Base-by-base conservation (phyloP, 2,113 vertebrate genomes). In the Pterocles orientalis region DNA sequence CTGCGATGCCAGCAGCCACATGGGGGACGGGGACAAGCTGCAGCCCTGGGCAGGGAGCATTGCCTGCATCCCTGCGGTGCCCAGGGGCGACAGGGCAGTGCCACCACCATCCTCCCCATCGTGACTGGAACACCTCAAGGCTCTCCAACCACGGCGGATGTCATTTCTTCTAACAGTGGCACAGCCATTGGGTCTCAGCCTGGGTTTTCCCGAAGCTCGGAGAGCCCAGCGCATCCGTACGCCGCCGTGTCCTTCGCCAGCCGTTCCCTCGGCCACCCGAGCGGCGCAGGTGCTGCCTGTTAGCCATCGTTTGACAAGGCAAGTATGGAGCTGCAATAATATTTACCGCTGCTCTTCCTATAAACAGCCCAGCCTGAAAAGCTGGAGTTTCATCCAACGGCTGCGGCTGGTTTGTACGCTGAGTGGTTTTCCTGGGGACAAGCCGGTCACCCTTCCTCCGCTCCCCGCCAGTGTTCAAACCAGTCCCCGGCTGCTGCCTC, bases 211-310 rank as follows among this genome's bases (percentile, higher is more conserved):
- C 1, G 0, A 28, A 34, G 68, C 24, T 51, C 24, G 7, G 21
- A 51, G 24, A 51, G 50, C 50, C 12, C 23, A 13, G 50, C 50
- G 9, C 51, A 53, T 53, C 72, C 1, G 1, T 14, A 18, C 0
- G 0, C 48, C 47, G 53, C 56, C 4, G 0, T 45, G 92, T 84
- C 73, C 88, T 70, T 48, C 2, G 7, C 64, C 16, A 2, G 77
- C 39, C 0, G 0, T 39, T 47, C 78, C 47, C 54, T 26, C 6
- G 2, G 51, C 76, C n/a, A 65, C 64, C 65, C 1, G 2, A n/a
- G 81, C 62, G 18, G 39, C 4, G 28, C 96, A 96, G 92, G 90
- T 92, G 94, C 83, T 95, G 90, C 80, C 80, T 79, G 90, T 92
- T 83, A 53, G 65, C 10, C 4, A 33, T 60, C 17, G 75, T 65